A percentile compares a stretch with the other conserved stretches of the same genome.
Evolutionary conservation across 1,140 invertebrate genomes (phyloP).

Genomic region (Drosophila quadrilineata): DNA sequence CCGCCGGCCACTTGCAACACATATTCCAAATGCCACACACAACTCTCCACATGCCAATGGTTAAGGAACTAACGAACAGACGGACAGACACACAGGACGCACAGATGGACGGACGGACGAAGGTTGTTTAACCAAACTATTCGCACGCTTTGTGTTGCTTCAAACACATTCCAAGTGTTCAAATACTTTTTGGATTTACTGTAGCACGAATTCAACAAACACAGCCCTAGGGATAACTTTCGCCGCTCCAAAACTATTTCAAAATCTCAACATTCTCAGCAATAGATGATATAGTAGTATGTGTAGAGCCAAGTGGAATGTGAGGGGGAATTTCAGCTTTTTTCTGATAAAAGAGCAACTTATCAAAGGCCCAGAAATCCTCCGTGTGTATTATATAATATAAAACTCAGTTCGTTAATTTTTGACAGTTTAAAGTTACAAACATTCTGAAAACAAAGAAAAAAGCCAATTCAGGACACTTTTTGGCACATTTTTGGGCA

Average conservation of each 20-base stretch:
- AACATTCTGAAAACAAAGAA: too few species aligned
- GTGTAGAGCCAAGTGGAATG: neutral
- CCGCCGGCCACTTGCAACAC: slow-evolving; percentile 55
- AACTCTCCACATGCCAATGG: neutral
- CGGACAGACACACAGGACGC: too few species aligned
- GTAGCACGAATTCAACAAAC: neutral
- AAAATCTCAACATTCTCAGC: neutral
- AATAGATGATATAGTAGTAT: neutral
- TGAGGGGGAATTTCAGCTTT: neutral
- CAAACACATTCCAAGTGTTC: slow-evolving; percentile 60
- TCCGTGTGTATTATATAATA: too few species aligned
- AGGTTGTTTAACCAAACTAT: slow-evolving; percentile 48
- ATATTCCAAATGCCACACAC: slow-evolving; percentile 54
- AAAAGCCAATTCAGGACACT: too few species aligned
- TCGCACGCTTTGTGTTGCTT: slow-evolving; percentile 68
- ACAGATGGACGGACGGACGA: neutral
- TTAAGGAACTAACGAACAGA: neutral
- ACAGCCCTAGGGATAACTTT: too few species aligned
- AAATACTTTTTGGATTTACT: slow-evolving; percentile 17
- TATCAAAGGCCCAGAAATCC: too few species aligned
- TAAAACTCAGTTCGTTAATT: too few species aligned
- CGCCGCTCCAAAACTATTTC: neutral
- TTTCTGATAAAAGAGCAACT: too few species aligned
- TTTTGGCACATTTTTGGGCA: too few species aligned
- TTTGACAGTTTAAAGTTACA: too few species aligned